A percentile compares a stretch with the other conserved stretches of the same genome.
Evolutionary conservation across 1,140 invertebrate genomes (phyloP).

Genomic region (Heliconius hewitsoni): DNA sequence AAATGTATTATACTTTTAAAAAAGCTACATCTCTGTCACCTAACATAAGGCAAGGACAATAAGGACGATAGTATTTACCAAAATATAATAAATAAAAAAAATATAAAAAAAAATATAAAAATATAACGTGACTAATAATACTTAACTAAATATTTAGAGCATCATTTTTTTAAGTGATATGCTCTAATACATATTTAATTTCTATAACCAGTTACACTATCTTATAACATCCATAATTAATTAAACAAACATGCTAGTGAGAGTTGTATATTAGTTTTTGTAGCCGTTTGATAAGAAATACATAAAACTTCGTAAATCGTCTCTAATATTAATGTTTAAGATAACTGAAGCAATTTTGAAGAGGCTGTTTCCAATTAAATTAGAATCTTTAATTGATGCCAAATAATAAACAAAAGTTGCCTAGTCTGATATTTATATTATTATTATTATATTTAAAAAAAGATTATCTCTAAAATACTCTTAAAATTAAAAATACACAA

Average conservation of each 20-base stretch:
- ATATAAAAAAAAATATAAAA: too few species aligned
- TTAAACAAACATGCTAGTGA: neutral
- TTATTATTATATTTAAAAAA: neutral
- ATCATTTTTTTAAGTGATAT: neutral
- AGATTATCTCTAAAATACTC: too few species aligned
- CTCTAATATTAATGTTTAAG: constrained; percentile 7
- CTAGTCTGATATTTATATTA: neutral
- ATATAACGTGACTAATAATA: too few species aligned
- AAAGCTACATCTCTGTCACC: too few species aligned
- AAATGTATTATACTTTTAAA: too few species aligned
- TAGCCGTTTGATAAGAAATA: neutral
- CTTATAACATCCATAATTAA: neutral
- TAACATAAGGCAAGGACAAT: too few species aligned
- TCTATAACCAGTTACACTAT: neutral
- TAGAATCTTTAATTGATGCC: neutral
- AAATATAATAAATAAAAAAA: too few species aligned
- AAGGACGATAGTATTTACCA: too few species aligned
- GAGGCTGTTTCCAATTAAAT: neutral
- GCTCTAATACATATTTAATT: neutral
- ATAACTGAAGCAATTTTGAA: neutral
- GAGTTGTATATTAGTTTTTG: neutral
- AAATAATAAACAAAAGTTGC: neutral
- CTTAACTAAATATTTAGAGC: too few species aligned
- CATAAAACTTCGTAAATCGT: neutral
- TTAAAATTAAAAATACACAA: too few species aligned